phyloP scores from a whole-genome alignment of 2,888 invertebrate species.

The Neria commutata region DNA sequence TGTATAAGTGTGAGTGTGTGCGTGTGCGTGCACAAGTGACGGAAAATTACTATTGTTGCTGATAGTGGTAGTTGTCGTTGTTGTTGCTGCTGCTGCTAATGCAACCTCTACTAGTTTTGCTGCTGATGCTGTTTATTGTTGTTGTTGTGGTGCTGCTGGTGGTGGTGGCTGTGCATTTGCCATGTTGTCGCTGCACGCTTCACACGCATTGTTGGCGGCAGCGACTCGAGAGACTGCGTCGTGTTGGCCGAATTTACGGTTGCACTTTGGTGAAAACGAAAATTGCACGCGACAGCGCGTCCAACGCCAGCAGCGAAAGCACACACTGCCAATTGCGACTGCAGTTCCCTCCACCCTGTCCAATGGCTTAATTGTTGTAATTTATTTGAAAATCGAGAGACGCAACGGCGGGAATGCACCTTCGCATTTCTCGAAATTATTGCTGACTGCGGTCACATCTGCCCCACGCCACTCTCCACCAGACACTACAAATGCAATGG shows the following conservation, averaged over 20 bases:
- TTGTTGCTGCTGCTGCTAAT: constrained; percentile 2
- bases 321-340: background rate
- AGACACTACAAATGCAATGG: too few relatives aligned
- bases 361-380: too few relatives aligned
- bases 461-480: too few relatives aligned
- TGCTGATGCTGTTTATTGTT: constrained; percentile 49
- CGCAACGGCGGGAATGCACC: too few relatives aligned
- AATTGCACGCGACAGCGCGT: background rate
- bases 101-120: too few relatives aligned
- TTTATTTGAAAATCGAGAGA: too few relatives aligned
- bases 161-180: constrained; percentile 31
- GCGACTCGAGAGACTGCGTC: too few relatives aligned
- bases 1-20: constrained; percentile 23
- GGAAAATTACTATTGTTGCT: background rate
- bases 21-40: constrained; percentile 18
- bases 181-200: constrained; percentile 37
- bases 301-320: background rate
- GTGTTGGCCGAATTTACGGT: too few relatives aligned
- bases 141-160: constrained; percentile 18
- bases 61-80: background rate
- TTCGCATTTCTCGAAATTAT: too few relatives aligned
- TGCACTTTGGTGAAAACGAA: background rate
- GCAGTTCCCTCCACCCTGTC: too few relatives aligned
- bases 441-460: too few relatives aligned
- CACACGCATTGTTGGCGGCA: constrained; percentile 38